Evolutionary conservation across 2,888 invertebrate genomes (phyloP).

Genomic region (Masnerella sp.): DNA sequence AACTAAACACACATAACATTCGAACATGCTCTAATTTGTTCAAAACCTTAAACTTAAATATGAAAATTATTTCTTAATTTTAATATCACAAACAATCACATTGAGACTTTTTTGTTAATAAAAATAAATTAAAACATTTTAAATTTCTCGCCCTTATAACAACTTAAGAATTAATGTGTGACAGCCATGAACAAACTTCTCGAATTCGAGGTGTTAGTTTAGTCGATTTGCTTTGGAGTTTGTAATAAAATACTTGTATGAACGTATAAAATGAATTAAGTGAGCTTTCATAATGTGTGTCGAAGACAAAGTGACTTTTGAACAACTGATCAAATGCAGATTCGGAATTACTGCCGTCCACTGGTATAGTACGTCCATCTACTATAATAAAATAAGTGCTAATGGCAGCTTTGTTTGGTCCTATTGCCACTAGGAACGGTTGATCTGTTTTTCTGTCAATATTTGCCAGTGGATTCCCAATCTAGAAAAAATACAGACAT

Average conservation of each 20-base stretch:
- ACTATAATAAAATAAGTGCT: slow-evolving; percentile 12
- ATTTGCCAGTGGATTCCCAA: too few species aligned
- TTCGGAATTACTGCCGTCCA: not conserved
- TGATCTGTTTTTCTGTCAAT: slow-evolving; percentile 16
- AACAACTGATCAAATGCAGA: slow-evolving; percentile 33
- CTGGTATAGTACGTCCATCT: not conserved
- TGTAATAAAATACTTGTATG: slow-evolving; percentile 3
- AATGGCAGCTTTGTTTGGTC: slow-evolving; percentile 17
- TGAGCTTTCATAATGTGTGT: slow-evolving; percentile 1
- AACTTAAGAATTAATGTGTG: too few species aligned
- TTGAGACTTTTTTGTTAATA: too few species aligned
- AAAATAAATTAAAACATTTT: too few species aligned
- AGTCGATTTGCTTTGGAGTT: not conserved
- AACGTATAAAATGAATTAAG: slow-evolving; percentile 13
- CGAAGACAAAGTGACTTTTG: slow-evolving; percentile 23
- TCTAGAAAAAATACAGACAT: too few species aligned
- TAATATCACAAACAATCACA: too few species aligned
- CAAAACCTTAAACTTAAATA: too few species aligned
- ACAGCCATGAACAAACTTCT: too few species aligned
- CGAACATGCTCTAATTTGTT: too few species aligned
- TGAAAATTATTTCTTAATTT: too few species aligned
- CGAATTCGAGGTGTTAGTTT: not conserved
- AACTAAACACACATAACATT: too few species aligned
- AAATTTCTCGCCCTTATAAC: too few species aligned
- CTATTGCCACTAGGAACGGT: slow-evolving; percentile 32